These are phyloP conservation scores for Bubo blakistoni DNA, from an alignment of 2,113 vertebrate species.

Conservation along the genomic window DNA sequence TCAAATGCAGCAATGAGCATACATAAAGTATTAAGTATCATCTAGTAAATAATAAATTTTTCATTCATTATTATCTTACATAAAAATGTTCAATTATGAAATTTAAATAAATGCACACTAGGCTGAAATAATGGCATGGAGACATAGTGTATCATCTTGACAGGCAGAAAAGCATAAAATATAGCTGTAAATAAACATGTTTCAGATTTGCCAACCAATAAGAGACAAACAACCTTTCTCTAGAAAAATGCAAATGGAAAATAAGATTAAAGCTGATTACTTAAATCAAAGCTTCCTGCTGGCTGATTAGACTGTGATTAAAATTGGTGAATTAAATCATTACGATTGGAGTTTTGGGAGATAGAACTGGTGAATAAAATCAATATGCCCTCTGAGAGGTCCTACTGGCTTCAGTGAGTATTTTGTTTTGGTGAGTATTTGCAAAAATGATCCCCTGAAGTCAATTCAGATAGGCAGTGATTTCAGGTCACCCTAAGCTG, in stretches of 20 bases:
- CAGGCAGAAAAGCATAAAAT: not conserved
- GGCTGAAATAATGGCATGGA: not conserved
- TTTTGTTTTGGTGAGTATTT: not conserved
- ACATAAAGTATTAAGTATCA: not conserved
- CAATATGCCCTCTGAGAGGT: not conserved
- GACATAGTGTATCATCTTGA: not conserved
- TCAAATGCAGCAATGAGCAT: not conserved
- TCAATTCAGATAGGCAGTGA: not conserved
- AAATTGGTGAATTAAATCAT: slow-evolving; percentile 38
- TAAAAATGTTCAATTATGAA: not conserved
- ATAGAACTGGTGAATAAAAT: not conserved
- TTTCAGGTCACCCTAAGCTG: not conserved
- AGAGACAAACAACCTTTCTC: not conserved
- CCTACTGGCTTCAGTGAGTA: not conserved
- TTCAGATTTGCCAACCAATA: not conserved
- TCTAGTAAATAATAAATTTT: not conserved
- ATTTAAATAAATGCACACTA: not conserved
- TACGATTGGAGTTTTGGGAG: not conserved
- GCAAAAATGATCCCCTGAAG: not conserved
- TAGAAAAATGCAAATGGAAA: slow-evolving; percentile 29
- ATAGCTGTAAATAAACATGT: not conserved
- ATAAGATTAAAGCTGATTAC: slow-evolving; percentile 36
- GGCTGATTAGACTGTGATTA: slow-evolving; percentile 44
- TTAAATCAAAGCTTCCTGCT: slow-evolving; percentile 29
- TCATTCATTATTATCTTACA: not conserved